Percentiles rank a stretch among this genome's conserved stretches.
Evolutionary conservation across 2,888 invertebrate species (phyloP).

Genomic region (Ichneumoninae sp.): DNA sequence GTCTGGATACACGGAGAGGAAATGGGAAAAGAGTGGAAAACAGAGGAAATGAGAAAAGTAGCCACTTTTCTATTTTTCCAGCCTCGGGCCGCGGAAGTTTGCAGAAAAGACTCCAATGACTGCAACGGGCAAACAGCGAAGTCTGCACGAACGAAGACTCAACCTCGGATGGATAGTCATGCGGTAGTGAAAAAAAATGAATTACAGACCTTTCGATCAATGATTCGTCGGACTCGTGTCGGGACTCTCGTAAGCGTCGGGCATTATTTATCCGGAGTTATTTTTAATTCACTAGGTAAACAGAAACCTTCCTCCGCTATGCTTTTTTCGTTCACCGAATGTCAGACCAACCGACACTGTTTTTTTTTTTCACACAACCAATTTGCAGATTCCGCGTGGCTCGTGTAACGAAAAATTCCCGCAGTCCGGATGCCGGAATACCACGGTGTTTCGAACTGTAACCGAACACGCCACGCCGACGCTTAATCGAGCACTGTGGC

Average conservation of each 20-base stretch:
- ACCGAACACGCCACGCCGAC: conserved; percentile 14
- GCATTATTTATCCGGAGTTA: background rate
- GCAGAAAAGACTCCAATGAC: background rate
- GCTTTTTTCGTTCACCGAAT: background rate
- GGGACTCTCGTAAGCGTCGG: background rate
- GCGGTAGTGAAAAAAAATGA: too few relatives aligned
- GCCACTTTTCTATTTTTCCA: background rate
- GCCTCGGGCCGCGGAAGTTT: background rate
- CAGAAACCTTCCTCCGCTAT: background rate
- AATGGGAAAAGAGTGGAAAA: conserved; percentile 2
- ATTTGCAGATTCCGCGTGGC: background rate
- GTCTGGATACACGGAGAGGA: background rate
- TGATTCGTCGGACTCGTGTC: background rate
- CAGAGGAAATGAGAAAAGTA: conserved; percentile 34
- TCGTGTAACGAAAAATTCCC: background rate
- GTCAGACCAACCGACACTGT: background rate
- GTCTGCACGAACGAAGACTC: background rate
- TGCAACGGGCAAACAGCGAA: background rate
- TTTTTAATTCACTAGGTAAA: background rate
- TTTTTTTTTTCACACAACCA: background rate
- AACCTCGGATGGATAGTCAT: background rate
- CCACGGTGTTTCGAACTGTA: conserved; percentile 2
- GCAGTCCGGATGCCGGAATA: conserved; percentile 1
- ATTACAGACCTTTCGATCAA: background rate
- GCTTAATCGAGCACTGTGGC: conserved; percentile 30